Evolutionary conservation across 2,888 invertebrate genomes (phyloP).

Genomic region (Hypselothyrea guttata): DNA sequence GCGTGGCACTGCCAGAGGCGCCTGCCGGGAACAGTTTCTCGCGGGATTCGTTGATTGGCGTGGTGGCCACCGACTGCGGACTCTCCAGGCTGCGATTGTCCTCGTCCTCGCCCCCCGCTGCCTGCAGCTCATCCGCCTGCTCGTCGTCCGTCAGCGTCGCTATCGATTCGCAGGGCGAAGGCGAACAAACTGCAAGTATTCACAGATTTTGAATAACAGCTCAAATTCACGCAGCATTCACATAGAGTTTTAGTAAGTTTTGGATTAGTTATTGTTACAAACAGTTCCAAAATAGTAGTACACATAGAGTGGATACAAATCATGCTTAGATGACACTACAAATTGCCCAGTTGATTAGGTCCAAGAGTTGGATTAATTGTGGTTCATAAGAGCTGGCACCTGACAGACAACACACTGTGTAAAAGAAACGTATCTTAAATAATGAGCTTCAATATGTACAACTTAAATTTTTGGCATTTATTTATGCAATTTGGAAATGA

Average conservation of each 20-base stretch:
- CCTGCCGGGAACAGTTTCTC: slow-evolving; percentile 81
- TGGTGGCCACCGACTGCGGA: slow-evolving; percentile 65
- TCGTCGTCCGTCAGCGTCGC: slow-evolving; percentile 86
- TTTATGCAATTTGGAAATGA: background rate
- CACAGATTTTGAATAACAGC: background rate
- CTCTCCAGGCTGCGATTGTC: slow-evolving; percentile 56
- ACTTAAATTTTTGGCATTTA: no score
- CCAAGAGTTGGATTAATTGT: no score
- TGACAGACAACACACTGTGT: slow-evolving; percentile 52
- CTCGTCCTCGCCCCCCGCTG: slow-evolving; percentile 43
- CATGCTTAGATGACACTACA: background rate
- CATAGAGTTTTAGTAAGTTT: slow-evolving; percentile 23
- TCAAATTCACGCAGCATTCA: no score
- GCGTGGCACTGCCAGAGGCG: slow-evolving; percentile 51
- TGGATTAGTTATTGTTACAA: slow-evolving; percentile 21
- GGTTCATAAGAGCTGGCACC: slow-evolving; percentile 30
- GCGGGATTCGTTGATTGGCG: slow-evolving; percentile 79
- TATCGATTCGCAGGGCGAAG: slow-evolving; percentile 90
- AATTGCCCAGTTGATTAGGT: no score
- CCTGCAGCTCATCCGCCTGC: slow-evolving; percentile 49
- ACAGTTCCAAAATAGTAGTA: slow-evolving; percentile 1
- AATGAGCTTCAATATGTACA: slow-evolving; percentile 18
- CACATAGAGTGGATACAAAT: no score
- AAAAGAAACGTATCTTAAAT: slow-evolving; percentile 4
- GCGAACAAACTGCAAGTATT: slow-evolving; percentile 86